Percentiles rank a stretch among this genome's conserved stretches.
These are phyloP conservation scores for Chymomyza caudatula DNA, from an alignment of 2,888 invertebrate genomes.

Conservation along the genomic window DNA sequence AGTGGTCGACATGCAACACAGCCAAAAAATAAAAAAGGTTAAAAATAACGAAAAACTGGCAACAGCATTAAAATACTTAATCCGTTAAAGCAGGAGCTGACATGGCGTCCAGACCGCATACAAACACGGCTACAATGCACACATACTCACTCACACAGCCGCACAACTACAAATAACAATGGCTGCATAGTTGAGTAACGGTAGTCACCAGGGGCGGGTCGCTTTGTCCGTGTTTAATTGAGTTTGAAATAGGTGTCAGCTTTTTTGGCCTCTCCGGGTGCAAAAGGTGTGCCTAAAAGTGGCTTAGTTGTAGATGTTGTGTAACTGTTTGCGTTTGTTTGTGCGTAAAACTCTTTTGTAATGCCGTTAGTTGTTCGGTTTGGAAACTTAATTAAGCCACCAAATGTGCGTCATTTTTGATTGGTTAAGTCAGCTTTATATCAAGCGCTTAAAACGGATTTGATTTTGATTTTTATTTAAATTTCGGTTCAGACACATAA, in stretches of 20 bases:
- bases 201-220: background rate
- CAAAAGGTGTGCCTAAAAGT: constrained; percentile 60
- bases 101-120: background rate
- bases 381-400: constrained; percentile 23
- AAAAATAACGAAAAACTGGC: constrained; percentile 7
- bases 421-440: background rate
- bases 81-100: constrained; percentile 9
- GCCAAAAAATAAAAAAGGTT: background rate
- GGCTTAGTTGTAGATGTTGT: constrained; percentile 54
- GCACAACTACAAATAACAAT: background rate
- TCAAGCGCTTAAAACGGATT: constrained; percentile 20
- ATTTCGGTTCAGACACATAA: background rate
- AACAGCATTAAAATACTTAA: constrained; percentile 49
- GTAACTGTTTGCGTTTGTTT: constrained; percentile 3
- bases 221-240: constrained; percentile 58
- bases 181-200: background rate
- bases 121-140: background rate
- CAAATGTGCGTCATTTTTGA: background rate
- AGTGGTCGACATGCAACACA: background rate
- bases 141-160: constrained; percentile 4
- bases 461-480: constrained; percentile 34
- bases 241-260: constrained; percentile 69
- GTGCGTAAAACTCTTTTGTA: background rate
- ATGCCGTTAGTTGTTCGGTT: constrained; percentile 15
- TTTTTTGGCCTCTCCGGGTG: constrained; percentile 24